Evolutionary conservation across 2,888 invertebrate species (phyloP), one percentile per base, ranked within the genome.

Genomic region (Coenonympha glycerion): DNA sequence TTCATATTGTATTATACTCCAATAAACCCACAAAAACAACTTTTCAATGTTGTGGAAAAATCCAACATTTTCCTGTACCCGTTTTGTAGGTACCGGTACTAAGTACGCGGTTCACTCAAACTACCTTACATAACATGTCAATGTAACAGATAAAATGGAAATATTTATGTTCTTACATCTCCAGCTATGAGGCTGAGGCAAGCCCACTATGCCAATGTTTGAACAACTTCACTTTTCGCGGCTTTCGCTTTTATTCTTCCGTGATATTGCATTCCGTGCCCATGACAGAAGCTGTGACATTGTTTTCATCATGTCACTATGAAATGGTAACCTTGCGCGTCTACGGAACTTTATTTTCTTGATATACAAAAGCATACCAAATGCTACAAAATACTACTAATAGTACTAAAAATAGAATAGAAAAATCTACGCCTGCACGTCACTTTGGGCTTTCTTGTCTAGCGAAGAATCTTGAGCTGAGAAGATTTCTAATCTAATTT

Each of bases 241-340:
- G 46, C 53, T 53, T 53, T 53, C 49, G 46, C 8, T 47, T 47
- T 33, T 31, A 31, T 18, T 30, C 13, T 46, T 45, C 31, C 30
- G 19, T 31, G 24, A 24, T 24, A 16, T 24, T 41, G 11, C 18
- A 18, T 28, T 28, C 9, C 11, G n/a, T 9, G 22, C n/a, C 19
- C 2, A 21, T 6, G 19, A 19, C 21, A 22, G 11, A 13, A 13
- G 21, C 19, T 21, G n/a, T 2, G 11, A 11, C 19, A n/a, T 19
- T n/a, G 34, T 28, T 4, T 3, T 9, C 8, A 28, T 1, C 28
- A 11, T 2, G n/a, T n/a, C n/a, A n/a, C n/a, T n/a, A n/a, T n/a
- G n/a, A n/a, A n/a, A n/a, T n/a, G n/a, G n/a, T n/a, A n/a, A n/a
- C n/a, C n/a, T n/a, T n/a, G n/a, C n/a, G n/a, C n/a, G n/a, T n/a